These are phyloP conservation scores for Oreochromis aureus DNA, from an alignment of 2,113 vertebrate genomes.

Conservation along the genomic window DNA sequence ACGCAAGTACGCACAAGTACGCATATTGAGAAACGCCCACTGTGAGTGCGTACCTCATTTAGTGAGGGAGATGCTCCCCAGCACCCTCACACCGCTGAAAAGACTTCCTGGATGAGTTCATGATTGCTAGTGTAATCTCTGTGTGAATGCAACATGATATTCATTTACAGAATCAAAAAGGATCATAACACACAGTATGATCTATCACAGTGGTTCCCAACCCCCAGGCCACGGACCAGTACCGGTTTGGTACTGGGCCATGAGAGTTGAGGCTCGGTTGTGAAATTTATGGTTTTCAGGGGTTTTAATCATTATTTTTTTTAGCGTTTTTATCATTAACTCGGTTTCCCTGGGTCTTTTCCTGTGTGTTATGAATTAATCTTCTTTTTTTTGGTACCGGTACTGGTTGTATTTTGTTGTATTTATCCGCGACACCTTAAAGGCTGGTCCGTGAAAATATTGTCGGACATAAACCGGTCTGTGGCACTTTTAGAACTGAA, in stretches of 20 bases:
- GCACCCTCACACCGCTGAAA: not conserved
- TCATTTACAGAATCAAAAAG: not conserved
- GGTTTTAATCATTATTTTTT: not conserved
- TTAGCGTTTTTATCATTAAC: not conserved
- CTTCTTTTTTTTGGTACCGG: not conserved
- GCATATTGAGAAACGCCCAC: too few species aligned
- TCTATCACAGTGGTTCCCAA: not conserved
- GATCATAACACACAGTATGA: not conserved
- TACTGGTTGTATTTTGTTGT: not conserved
- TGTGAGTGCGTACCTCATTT: too few species aligned
- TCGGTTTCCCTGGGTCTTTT: not conserved
- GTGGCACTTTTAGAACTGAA: not conserved
- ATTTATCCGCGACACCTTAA: not conserved
- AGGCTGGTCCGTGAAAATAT: too few species aligned
- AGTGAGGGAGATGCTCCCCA: too few species aligned
- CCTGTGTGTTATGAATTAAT: not conserved
- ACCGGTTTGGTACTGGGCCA: not conserved
- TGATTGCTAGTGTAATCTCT: not conserved
- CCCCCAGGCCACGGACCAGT: not conserved
- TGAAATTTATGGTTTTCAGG: not conserved
- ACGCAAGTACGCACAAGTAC: too few species aligned
- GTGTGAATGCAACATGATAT: not conserved
- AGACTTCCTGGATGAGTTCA: not conserved
- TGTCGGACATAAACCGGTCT: too few species aligned
- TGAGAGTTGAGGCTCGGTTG: not conserved